Evolutionary conservation across 2,113 vertebrate species (phyloP), one percentile per base, ranked within the genome.

Genomic region (Ancistrus triradiatus): DNA sequence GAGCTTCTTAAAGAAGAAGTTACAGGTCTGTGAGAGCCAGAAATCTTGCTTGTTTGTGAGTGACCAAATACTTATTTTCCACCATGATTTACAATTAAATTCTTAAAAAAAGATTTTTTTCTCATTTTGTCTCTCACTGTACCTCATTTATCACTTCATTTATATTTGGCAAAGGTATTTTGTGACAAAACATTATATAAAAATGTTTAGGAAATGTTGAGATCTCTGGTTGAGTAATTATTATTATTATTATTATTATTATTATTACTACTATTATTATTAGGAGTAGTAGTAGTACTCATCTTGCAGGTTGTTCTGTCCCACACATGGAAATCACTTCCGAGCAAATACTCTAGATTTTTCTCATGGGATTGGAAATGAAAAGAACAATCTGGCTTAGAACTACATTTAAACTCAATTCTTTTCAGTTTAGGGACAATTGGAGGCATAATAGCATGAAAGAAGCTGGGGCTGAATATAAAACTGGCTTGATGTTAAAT

Each of bases 361-460:
- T 18, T 14, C 21, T 43, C 17, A 25, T 63, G 22, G 25, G 21
- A 18, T 18, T 42, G 18, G 8, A 51, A 40, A 42, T 31, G 19
- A 44, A 42, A 31, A 40, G 35, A 15, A 38, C 11, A 40, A 31
- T 21, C 9, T n/a, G 17, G 27, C 18, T 28, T 65, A 64, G 74
- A 68, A 47, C 7, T 28, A 60, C 63, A 73, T 69, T 73, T 66
- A 69, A 73, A 74, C 78, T 78, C 66, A 68, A 77, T 78, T 73
- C 74, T 70, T 50, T 52, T 76, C 66, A 72, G 63, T 77, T 31
- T 28, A 31, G 11, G 43, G 21, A n/a, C 25, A 59, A 46, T 68
- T 63, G 37, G 61, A 73, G 69, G 68, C 46, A 59, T 81, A 69
- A 81, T 81, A 78, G 82, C 78, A 84, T 81, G 74, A 72, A 78